Base-by-base conservation (phyloP, 2,888 invertebrate species). In the Iphiclides podalirius region DNA sequence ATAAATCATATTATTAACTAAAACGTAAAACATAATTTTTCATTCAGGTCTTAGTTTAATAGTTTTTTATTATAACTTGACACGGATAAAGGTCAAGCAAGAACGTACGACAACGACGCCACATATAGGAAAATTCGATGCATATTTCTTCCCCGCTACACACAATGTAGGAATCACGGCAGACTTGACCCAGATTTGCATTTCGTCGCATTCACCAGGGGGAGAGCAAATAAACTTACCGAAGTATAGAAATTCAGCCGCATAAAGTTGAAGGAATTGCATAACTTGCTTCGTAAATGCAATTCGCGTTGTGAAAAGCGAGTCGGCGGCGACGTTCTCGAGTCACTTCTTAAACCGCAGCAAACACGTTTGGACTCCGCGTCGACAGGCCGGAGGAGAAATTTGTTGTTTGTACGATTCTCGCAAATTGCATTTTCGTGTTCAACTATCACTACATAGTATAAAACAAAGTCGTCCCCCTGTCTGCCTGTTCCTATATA, bases 311-410 rank as follows among this genome's bases (percentile, higher is more conserved):
- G 57, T 47, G 56, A 52, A 53, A 53, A 53, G 52, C 58, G 48
- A 49, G 47, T 50, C 31, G 47, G 38, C 43, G 36, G 52, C 31
- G 43, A 55, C 60, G 60, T 37, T 14, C 43, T 58, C 58, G 46
- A 44, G 42, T 52, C 58, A 60, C 47, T 62, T 66, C 61, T 46
- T 64, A 66, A 70, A 73, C 75, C 76, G 75, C 79, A 78, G 75
- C 75, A 81, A 81, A 83, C 75, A 82, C 78, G 75, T 79, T 75
- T 70, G 66, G 68, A 62, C 20, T 20, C 66, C 67, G 64, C 61
- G 60, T 58, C 57, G 55, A 59, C 60, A 62, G 64, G 59, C 60
- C 61, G 68, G 16, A 9, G 38, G 12, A 12, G 40, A 13, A 40
- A 44, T 44, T 50, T 40, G 40, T 26, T 49, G 23, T n/a, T n/a